Base-by-base conservation (phyloP, 1,140 invertebrate species). In the Papilio helenus region DNA sequence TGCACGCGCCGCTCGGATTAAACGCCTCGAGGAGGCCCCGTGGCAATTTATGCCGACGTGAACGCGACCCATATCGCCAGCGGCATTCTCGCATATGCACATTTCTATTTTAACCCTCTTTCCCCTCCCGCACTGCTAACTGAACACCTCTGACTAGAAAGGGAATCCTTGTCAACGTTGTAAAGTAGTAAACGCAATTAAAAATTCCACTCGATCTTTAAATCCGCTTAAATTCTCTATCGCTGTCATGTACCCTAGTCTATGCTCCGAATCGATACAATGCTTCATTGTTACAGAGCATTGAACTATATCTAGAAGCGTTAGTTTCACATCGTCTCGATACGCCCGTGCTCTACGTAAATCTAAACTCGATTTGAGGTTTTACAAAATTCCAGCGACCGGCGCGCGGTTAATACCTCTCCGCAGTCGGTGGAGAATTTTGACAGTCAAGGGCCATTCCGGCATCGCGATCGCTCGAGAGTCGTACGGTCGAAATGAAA, bases 401-500 rank as follows among this genome's bases (percentile, higher is more conserved):
- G 87, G 87, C 87, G 84, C 84, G 88, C 87, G 87, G 87, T 90
- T 92, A 92, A 93, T 94, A 89, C 90, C 90, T 91, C 88, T 82
- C 88, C 87, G 86, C 88, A 90, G 93, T 91, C 89, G 89, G 91
- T 93, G 81, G 89, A 93, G 89, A 93, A 93, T 93, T 93, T 93
- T 89, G 91, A 92, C 91, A 93, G 93, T 93, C 92, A 91, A 94
- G 92, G 93, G 89, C 92, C 92, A 93, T 93, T 93, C 91, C 89
- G 86, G 90, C 90, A 89, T 92, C 91, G 92, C 90, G 92, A 94
- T 93, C 92, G 90, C 90, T 93, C 85, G 90, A 92, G 92, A 93
- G 92, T 90, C 88, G 89, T 93, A 93, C 93, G 91, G 87, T 93
- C 91, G 92, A 93, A 93, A 93, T 94, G 93, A 94, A 94, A 94